phyloP scores from a whole-genome alignment of 1,140 invertebrate genomes.

The Bombus soroeensis region DNA sequence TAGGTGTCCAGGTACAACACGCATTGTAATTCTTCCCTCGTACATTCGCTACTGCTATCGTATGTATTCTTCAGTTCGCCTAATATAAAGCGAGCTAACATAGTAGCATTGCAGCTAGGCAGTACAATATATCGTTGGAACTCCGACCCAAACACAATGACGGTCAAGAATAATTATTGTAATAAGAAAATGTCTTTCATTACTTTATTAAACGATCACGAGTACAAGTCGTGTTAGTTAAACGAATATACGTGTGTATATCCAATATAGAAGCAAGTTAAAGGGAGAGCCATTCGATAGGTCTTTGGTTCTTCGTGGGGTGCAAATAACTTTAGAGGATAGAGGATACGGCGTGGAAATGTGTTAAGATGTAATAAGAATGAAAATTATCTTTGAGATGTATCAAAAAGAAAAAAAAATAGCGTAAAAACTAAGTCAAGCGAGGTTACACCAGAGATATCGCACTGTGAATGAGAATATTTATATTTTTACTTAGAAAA shows the following conservation, averaged over 20 bases:
- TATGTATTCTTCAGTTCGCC: constrained; percentile 31
- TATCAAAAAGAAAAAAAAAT: constrained; percentile 27
- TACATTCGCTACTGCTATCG: constrained; percentile 2
- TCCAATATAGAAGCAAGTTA: constrained; percentile 31
- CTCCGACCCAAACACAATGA: constrained; percentile 64
- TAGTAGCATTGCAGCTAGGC: constrained; percentile 38
- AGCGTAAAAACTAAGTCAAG: constrained; percentile 49
- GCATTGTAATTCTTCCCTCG: neutral
- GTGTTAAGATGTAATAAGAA: constrained; percentile 22
- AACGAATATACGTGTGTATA: constrained; percentile 50
- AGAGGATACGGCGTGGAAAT: neutral
- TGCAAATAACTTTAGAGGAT: constrained; percentile 32
- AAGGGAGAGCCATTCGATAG: constrained; percentile 42
- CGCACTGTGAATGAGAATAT: constrained; percentile 72
- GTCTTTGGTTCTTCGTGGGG: constrained; percentile 39
- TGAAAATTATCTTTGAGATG: constrained; percentile 38
- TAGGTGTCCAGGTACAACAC: neutral
- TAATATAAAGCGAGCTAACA: constrained; percentile 50
- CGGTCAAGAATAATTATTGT: constrained; percentile 70
- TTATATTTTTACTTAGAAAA: constrained; percentile 80
- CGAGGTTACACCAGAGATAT: constrained; percentile 57
- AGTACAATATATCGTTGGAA: constrained; percentile 56
- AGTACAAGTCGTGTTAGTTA: constrained; percentile 72
- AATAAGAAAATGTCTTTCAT: constrained; percentile 79
- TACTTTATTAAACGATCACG: constrained; percentile 75